These are phyloP conservation scores for Heliconius eleuchia DNA, from an alignment of 1,140 invertebrate species.

Conservation along the genomic window DNA sequence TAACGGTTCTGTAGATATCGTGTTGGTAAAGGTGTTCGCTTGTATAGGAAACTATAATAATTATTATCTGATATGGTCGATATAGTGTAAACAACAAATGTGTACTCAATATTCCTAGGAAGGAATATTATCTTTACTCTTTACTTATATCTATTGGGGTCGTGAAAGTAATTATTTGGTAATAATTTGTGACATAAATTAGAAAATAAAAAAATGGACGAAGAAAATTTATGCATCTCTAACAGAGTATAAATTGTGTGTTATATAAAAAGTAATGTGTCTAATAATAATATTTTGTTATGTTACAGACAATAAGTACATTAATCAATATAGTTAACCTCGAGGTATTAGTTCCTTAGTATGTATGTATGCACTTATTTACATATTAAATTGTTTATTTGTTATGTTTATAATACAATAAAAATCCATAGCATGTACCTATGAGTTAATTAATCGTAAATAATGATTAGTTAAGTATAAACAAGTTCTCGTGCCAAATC, in stretches of 20 bases:
- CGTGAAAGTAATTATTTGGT: conserved; percentile 36
- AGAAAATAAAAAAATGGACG: not conserved
- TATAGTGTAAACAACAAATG: conserved; percentile 46
- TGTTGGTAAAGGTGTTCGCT: conserved; percentile 40
- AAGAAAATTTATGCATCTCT: no score
- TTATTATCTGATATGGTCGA: conserved; percentile 56
- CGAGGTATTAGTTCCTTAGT: not conserved
- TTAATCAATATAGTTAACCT: not conserved
- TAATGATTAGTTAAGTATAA: conserved; percentile 31
- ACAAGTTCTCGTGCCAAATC: conserved; percentile 59
- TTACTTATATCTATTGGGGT: conserved; percentile 45
- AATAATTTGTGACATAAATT: conserved; percentile 32
- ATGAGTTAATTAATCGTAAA: conserved; percentile 14
- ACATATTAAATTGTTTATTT: not conserved
- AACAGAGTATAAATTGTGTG: not conserved
- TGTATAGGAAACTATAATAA: conserved; percentile 59
- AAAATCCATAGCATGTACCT: not conserved
- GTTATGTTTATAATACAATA: not conserved
- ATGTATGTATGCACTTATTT: not conserved
- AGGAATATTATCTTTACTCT: conserved; percentile 46
- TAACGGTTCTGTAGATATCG: conserved; percentile 43
- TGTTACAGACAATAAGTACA: not conserved
- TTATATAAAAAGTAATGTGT: not conserved
- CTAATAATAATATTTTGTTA: not conserved
- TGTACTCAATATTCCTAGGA: conserved; percentile 40